Evolutionary conservation across 2,113 vertebrate genomes (phyloP).

Genomic region (Carassius auratus): DNA sequence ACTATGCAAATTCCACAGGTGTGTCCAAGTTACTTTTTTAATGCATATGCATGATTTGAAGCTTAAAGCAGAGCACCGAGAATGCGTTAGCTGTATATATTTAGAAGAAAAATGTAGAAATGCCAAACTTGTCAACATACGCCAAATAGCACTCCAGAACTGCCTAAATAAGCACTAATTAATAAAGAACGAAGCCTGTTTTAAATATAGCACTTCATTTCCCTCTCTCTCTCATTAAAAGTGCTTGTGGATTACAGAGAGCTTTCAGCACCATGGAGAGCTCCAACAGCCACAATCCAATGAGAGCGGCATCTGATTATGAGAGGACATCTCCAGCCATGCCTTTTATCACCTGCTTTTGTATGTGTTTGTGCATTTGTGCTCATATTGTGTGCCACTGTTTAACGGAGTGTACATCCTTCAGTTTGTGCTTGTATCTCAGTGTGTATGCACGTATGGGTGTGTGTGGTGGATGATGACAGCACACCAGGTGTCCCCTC

Average conservation of each 20-base stretch:
- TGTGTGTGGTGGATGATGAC: slow-evolving; percentile 60
- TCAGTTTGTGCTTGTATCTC: slow-evolving; percentile 17
- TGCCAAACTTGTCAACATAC: slow-evolving; percentile 74
- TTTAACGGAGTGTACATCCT: not conserved
- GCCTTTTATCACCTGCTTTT: slow-evolving; percentile 22
- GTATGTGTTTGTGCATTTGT: slow-evolving; percentile 21
- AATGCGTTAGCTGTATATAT: slow-evolving; percentile 7
- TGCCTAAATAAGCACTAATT: slow-evolving; percentile 76
- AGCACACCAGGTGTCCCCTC: slow-evolving; percentile 75
- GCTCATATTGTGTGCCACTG: not conserved
- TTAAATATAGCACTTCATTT: slow-evolving; percentile 69
- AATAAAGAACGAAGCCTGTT: slow-evolving; percentile 74
- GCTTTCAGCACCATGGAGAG: slow-evolving; percentile 75
- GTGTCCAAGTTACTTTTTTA: not conserved
- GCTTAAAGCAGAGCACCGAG: not conserved
- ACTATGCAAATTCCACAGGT: slow-evolving; percentile 4
- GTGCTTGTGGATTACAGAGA: slow-evolving; percentile 38
- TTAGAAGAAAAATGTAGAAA: slow-evolving; percentile 1
- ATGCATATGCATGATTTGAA: not conserved
- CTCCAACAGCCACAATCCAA: slow-evolving; percentile 12
- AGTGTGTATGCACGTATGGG: slow-evolving; percentile 33
- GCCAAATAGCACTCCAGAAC: slow-evolving; percentile 75
- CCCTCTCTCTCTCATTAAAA: slow-evolving; percentile 16
- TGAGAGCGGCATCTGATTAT: not conserved
- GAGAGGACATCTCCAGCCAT: not conserved